These are phyloP conservation scores for Pyxicephalus adspersus DNA, from an alignment of 2,113 vertebrate genomes.

Conservation along the genomic window DNA sequence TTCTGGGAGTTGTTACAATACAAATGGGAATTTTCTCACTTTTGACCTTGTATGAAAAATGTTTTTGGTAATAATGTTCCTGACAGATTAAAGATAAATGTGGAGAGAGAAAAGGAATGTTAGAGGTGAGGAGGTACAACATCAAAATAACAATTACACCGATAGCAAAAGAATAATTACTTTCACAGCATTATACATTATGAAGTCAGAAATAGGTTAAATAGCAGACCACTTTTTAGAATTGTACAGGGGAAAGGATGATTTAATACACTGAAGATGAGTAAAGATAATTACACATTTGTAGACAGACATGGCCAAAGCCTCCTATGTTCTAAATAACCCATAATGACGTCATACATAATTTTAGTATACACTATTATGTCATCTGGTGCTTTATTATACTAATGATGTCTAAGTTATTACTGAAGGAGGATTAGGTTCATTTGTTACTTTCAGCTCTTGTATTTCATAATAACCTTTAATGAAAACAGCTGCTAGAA, in stretches of 20 bases:
- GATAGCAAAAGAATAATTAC: neutral
- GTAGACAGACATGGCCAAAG: slow-evolving; percentile 7
- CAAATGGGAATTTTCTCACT: slow-evolving; percentile 39
- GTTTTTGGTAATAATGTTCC: slow-evolving; percentile 1
- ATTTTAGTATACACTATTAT: neutral
- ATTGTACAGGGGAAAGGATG: slow-evolving; percentile 4
- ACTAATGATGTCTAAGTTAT: slow-evolving; percentile 5
- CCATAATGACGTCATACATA: slow-evolving; percentile 18
- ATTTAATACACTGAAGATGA: slow-evolving; percentile 33
- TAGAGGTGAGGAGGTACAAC: neutral
- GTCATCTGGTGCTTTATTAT: slow-evolving; percentile 19
- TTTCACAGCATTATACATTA: neutral
- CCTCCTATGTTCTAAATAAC: slow-evolving; percentile 2
- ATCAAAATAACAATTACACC: neutral
- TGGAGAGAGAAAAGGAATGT: neutral
- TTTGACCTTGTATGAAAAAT: slow-evolving; percentile 24
- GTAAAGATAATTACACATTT: slow-evolving; percentile 27
- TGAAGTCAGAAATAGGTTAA: slow-evolving; percentile 22
- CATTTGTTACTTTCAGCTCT: slow-evolving; percentile 14
- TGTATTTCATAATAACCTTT: neutral
- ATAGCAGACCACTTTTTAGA: slow-evolving; percentile 10
- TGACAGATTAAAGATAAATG: slow-evolving; percentile 19
- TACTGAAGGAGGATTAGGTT: neutral
- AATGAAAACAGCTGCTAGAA: neutral
- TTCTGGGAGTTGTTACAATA: slow-evolving; percentile 8